Evolutionary conservation across 2,888 invertebrate species (phyloP).

Genomic region (Lapara coniferarum): DNA sequence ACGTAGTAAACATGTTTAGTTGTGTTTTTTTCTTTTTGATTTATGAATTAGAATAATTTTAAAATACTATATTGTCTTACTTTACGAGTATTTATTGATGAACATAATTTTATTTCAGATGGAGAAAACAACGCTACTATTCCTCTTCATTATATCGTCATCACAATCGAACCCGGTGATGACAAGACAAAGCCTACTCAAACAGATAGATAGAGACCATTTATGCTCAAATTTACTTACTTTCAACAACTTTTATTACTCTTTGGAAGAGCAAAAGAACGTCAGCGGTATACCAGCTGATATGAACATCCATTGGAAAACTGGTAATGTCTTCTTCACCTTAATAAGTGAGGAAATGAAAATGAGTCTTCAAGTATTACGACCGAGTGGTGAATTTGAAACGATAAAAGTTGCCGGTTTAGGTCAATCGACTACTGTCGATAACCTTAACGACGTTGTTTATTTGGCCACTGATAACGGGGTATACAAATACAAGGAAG

Average conservation of each 20-base stretch:
- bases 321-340: conserved; percentile 69
- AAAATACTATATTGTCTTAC: no score
- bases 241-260: conserved; percentile 66
- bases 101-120: conserved; percentile 57
- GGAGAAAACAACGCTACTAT: conserved; percentile 45
- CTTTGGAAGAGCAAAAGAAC: conserved; percentile 53
- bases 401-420: conserved; percentile 68
- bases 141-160: conserved; percentile 45
- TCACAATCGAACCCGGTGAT: conserved; percentile 55
- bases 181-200: conserved; percentile 54
- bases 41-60: no score
- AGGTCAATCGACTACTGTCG: conserved; percentile 73
- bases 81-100: neutral
- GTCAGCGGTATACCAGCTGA: conserved; percentile 73
- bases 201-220: conserved; percentile 47
- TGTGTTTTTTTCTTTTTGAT: no score
- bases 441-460: conserved; percentile 76
- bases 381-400: conserved; percentile 61
- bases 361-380: conserved; percentile 66
- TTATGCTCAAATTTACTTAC: conserved; percentile 58
- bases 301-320: conserved; percentile 73
- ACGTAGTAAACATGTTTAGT: no score
- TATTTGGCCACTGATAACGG: conserved; percentile 78
- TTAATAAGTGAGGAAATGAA: conserved; percentile 73
- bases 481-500: conserved; percentile 73